These are phyloP conservation scores for Philaenus spumarius DNA, from an alignment of 1,140 invertebrate species.

Conservation along the genomic window DNA sequence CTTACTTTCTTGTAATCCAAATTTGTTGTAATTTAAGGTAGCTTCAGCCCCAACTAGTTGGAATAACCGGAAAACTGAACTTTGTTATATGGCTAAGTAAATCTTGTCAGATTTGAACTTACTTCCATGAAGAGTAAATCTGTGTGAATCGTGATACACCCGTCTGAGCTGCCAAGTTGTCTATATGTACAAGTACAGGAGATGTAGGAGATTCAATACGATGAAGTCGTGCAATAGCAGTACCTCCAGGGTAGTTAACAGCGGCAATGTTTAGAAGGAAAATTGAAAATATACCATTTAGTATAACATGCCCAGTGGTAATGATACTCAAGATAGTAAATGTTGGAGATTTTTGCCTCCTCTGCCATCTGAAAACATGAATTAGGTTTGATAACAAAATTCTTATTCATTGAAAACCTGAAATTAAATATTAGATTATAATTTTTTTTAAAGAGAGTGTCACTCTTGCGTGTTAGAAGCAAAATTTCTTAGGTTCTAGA, in stretches of 20 bases:
- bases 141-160: constrained; percentile 93
- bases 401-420: too few species aligned
- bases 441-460: too few species aligned
- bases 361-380: constrained; percentile 86
- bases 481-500: too few species aligned
- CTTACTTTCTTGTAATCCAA: too few species aligned
- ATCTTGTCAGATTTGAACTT: too few species aligned
- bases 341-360: constrained; percentile 62
- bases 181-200: constrained; percentile 79
- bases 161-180: constrained; percentile 89
- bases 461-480: too few species aligned
- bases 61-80: too few species aligned
- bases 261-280: constrained; percentile 77
- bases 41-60: too few species aligned
- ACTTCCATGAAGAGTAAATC: constrained; percentile 75
- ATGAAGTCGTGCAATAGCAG: constrained; percentile 77
- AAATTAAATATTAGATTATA: too few species aligned
- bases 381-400: too few species aligned
- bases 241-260: constrained; percentile 92
- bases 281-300: constrained; percentile 71
- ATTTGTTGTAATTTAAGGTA: too few species aligned
- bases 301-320: constrained; percentile 60
- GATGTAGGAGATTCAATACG: constrained; percentile 54
- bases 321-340: constrained; percentile 52
- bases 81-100: too few species aligned